A percentile compares a stretch with the other conserved stretches of the same genome.
Evolutionary conservation across 2,797 vertebrate species (phyloP).

Genomic region (Sebastiscus albofasciatus): DNA sequence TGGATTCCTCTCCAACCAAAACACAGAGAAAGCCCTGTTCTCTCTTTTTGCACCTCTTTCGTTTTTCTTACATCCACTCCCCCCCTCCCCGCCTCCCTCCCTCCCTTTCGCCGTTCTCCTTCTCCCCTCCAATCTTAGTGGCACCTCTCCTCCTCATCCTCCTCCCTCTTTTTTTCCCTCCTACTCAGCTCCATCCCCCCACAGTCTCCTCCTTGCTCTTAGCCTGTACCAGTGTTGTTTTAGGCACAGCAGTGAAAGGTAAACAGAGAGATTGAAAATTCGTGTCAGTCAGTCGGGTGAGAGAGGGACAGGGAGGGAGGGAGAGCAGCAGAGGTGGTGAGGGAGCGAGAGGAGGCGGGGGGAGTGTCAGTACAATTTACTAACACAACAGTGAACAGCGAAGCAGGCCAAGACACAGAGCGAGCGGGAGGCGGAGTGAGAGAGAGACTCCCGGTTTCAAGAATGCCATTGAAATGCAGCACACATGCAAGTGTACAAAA

Average conservation of each 20-base stretch:
- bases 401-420: conserved; percentile 74
- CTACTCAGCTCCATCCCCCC: conserved; percentile 32
- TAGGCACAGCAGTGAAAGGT: conserved; percentile 87
- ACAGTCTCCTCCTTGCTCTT: conserved; percentile 54
- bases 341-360: conserved; percentile 55
- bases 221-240: conserved; percentile 83
- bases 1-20: conserved; percentile 65
- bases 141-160: conserved; percentile 54
- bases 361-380: conserved; percentile 81
- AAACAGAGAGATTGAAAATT: conserved; percentile 89
- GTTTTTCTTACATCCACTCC: conserved; percentile 34
- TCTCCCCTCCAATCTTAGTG: conserved; percentile 56
- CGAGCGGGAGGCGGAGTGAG: conserved; percentile 54
- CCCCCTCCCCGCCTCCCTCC: neutral
- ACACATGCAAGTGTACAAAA: conserved; percentile 30
- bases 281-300: conserved; percentile 86
- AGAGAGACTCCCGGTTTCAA: conserved; percentile 53
- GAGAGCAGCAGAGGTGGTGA: conserved; percentile 58
- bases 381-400: conserved; percentile 82
- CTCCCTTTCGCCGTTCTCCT: conserved; percentile 8
- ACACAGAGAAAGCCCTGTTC: conserved; percentile 73
- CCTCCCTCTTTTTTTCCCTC: conserved; percentile 3
- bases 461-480: conserved; percentile 60
- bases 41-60: conserved; percentile 73
- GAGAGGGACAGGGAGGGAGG: conserved; percentile 69